Conservation (phyloP, 2,888 invertebrate species). For the Leptopilina myrica region DNA sequence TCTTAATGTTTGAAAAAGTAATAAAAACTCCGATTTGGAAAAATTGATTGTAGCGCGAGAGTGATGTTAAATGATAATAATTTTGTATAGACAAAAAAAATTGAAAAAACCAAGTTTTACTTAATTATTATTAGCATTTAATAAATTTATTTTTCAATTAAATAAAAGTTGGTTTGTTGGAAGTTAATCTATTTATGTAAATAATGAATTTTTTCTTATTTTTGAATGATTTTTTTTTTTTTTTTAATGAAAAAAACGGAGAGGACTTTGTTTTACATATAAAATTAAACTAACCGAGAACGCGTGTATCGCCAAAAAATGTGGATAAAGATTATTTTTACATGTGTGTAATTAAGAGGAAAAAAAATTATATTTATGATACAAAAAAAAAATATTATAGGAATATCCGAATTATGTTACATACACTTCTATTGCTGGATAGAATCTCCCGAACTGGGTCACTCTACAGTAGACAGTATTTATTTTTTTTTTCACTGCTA, state of each 20-base stretch:
- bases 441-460: constrained; percentile 74
- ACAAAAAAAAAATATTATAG: constrained; percentile 60
- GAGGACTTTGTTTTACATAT: constrained; percentile 53
- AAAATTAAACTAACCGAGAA: constrained; percentile 51
- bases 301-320: constrained; percentile 60
- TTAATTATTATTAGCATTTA: neutral
- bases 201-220: too few relatives aligned
- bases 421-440: constrained; percentile 76
- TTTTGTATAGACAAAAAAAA: neutral
- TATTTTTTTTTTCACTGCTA: constrained; percentile 71
- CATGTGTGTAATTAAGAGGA: constrained; percentile 47
- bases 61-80: constrained; percentile 42
- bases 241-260: too few relatives aligned
- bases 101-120: neutral
- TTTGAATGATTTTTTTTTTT: too few relatives aligned
- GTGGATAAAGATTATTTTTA: constrained; percentile 58
- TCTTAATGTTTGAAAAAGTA: too few relatives aligned
- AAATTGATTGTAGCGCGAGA: constrained; percentile 66
- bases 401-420: constrained; percentile 76
- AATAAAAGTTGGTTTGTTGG: too few relatives aligned
- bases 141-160: too few relatives aligned
- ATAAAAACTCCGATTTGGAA: constrained; percentile 65
- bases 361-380: constrained; percentile 63
- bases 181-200: too few relatives aligned
- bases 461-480: constrained; percentile 72